Evolutionary conservation across 2,888 invertebrate species (phyloP).

Genomic region (Lasioglossum pauxillum): DNA sequence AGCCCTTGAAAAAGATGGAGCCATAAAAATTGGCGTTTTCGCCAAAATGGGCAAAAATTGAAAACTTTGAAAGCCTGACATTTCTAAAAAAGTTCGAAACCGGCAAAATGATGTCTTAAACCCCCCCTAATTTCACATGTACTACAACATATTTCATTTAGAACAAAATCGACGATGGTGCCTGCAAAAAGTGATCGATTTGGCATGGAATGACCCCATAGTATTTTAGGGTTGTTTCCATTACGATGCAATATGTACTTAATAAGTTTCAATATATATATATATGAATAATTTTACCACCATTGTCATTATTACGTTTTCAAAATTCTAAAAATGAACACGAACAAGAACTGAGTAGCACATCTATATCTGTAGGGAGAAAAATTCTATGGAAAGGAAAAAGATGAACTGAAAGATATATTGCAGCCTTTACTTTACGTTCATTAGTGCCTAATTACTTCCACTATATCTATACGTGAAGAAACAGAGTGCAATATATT

Average conservation of each 20-base stretch:
- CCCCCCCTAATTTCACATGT: no score
- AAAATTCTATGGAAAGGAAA: neutral
- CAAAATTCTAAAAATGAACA: conserved; percentile 10
- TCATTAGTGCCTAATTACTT: conserved; percentile 46
- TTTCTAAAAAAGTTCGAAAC: no score
- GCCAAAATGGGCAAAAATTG: no score
- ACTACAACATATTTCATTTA: no score
- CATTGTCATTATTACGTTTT: conserved; percentile 10
- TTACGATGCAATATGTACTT: conserved; percentile 4
- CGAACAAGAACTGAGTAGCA: conserved; percentile 13
- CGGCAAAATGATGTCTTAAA: no score
- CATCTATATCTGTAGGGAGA: conserved; percentile 15
- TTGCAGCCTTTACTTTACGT: conserved; percentile 37
- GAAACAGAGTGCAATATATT: conserved; percentile 54
- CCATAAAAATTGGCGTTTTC: no score
- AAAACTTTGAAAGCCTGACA: no score
- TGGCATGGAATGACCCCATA: neutral
- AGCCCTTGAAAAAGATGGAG: no score
- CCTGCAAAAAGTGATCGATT: no score
- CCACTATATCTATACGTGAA: conserved; percentile 48
- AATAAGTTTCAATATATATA: conserved; percentile 7
- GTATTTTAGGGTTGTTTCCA: conserved; percentile 8
- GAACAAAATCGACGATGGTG: no score
- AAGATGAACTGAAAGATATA: conserved; percentile 41
- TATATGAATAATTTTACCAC: neutral